Conservation (phyloP, 2,113 vertebrate genomes). For the Proterorhinus semilunaris region DNA sequence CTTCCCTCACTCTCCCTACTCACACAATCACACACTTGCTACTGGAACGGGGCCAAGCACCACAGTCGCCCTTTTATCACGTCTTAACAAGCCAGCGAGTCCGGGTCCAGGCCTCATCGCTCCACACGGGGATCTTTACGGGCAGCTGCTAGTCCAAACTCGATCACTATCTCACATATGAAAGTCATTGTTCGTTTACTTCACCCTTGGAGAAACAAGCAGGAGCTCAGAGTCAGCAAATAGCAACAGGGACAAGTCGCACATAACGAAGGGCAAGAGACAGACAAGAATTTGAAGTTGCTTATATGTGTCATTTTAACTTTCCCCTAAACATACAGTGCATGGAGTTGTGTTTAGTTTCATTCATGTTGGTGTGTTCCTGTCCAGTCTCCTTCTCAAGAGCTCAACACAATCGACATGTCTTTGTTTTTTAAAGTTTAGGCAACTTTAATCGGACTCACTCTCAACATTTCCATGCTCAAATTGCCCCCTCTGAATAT, state of each 20-base stretch:
- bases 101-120: neutral
- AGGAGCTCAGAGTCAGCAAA: conserved; percentile 9
- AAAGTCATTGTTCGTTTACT: neutral
- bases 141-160: conserved; percentile 44
- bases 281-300: neutral
- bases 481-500: too few species aligned
- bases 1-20: conserved; percentile 11
- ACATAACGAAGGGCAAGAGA: neutral
- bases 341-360: too few species aligned
- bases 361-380: too few species aligned
- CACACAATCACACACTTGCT: conserved; percentile 21
- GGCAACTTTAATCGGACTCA: too few species aligned
- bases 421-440: too few species aligned
- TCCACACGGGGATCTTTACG: conserved; percentile 7
- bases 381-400: too few species aligned
- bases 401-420: too few species aligned
- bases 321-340: too few species aligned
- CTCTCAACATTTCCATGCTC: too few species aligned
- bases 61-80: conserved; percentile 46
- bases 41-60: conserved; percentile 48
- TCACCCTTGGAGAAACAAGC: neutral
- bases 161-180: conserved; percentile 22
- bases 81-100: conserved; percentile 10
- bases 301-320: neutral
- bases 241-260: neutral